Base-by-base conservation (phyloP, 2,888 invertebrate species). In the Cylindroiulus punctatus region DNA sequence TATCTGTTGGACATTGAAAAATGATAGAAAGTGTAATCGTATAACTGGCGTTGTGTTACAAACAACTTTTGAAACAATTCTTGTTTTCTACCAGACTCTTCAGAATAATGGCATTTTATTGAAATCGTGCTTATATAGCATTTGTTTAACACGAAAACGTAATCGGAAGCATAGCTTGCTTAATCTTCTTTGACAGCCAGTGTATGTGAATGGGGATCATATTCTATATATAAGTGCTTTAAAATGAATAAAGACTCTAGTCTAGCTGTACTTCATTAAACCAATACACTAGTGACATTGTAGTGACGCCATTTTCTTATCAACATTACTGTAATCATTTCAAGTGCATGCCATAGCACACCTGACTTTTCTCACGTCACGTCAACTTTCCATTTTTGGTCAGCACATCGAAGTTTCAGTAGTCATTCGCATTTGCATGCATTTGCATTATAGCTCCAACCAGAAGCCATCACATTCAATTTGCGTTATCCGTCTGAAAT, bases 391-490 rank as follows among this genome's bases (percentile, higher is more conserved):
- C 65, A 26, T 10, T 26, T 26, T 26, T 26, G 65, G 26, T n/a
- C 65, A 26, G 26, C 65, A 65, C 2, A 65, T 65, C 65, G 26
- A 65, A 65, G 26, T 65, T 12, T 65, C 65, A 65, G 65, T 26
- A 5, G 8, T 10, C 65, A n/a, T 22, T 65, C 65, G 36, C 65
- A 65, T 65, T 65, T 65, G 65, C 65, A 65, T 65, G n/a, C 4
- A 65, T 65, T 65, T 65, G 65, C 65, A 65, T 65, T 26, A 22
- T 26, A 26, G 26, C 65, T 65, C 12, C 65, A 26, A 26, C 26
- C 65, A 65, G 26, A 65, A 26, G 65, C 65, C 65, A 65, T 65
- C 65, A 26, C 65, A 65, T 65, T 65, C 65, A 65, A 65, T 65
- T 65, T 65, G 26, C 26, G 65, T 26, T 65, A 65, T 65, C 26